These are phyloP conservation scores for Vombatus ursinus DNA, from an alignment of 2,113 vertebrate species.

Conservation along the genomic window DNA sequence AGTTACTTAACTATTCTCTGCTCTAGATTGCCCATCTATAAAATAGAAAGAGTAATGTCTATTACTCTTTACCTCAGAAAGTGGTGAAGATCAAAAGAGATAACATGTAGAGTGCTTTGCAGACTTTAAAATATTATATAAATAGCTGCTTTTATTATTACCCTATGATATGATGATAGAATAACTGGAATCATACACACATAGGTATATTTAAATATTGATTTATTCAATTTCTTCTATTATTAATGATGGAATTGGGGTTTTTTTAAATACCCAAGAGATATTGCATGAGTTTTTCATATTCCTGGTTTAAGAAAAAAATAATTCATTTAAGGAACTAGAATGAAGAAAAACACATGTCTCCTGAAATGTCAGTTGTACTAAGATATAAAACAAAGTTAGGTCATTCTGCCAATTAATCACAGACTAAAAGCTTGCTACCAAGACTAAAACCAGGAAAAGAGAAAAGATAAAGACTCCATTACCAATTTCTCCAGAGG, in stretches of 20 bases:
- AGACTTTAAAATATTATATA: background rate
- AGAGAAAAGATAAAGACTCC: background rate
- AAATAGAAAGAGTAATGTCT: background rate
- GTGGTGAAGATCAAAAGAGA: background rate
- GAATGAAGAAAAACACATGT: background rate
- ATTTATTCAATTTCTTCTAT: background rate
- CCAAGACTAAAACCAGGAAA: background rate
- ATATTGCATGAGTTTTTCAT: background rate
- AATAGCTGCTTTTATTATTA: background rate
- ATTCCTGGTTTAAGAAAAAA: background rate
- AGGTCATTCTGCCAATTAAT: background rate
- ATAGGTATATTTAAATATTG: background rate
- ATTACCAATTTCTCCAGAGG: background rate
- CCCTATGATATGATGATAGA: background rate
- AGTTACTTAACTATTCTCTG: background rate
- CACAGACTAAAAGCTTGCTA: background rate
- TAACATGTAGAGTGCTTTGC: background rate
- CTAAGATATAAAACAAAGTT: background rate
- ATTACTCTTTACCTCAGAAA: background rate
- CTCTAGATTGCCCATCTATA: background rate
- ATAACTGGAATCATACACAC: background rate
- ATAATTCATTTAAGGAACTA: background rate
- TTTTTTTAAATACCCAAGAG: background rate
- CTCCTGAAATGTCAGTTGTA: slow-evolving; percentile 18
- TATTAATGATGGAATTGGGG: background rate